Evolutionary conservation across 2,797 vertebrate species (phyloP).

Genomic region (Pseudotriccus pelzelni): DNA sequence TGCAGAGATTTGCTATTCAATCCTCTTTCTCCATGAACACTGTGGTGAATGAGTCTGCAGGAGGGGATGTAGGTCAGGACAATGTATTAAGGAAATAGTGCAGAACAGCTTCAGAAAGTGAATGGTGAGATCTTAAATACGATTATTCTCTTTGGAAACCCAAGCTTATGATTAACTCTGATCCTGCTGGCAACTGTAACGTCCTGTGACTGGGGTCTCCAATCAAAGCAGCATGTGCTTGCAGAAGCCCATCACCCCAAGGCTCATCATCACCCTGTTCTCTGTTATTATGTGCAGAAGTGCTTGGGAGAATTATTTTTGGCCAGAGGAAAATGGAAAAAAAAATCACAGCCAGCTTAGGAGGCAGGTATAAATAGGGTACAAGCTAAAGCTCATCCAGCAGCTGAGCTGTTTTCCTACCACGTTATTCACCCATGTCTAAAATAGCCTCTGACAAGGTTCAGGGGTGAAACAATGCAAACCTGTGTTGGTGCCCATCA

Average conservation of each 20-base stretch:
- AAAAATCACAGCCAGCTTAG: neutral
- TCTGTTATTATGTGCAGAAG: neutral
- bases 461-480: neutral
- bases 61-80: conserved; percentile 61
- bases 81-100: conserved; percentile 54
- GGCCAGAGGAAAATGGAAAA: neutral
- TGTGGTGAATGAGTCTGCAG: conserved; percentile 27
- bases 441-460: neutral
- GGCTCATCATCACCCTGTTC: neutral
- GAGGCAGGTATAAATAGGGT: neutral
- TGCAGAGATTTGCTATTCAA: conserved; percentile 57
- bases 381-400: neutral
- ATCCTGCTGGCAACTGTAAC: neutral
- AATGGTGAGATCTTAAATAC: conserved; percentile 48
- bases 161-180: conserved; percentile 45
- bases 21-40: conserved; percentile 2
- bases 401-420: neutral
- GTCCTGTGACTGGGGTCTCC: neutral
- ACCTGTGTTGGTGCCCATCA: neutral
- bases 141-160: conserved; percentile 64
- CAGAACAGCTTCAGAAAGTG: conserved; percentile 47
- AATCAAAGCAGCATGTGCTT: neutral
- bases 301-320: neutral
- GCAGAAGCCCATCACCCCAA: neutral
- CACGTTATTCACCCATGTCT: neutral